Evolutionary conservation across 2,888 invertebrate genomes (phyloP).

Genomic region (Diogma glabrata): DNA sequence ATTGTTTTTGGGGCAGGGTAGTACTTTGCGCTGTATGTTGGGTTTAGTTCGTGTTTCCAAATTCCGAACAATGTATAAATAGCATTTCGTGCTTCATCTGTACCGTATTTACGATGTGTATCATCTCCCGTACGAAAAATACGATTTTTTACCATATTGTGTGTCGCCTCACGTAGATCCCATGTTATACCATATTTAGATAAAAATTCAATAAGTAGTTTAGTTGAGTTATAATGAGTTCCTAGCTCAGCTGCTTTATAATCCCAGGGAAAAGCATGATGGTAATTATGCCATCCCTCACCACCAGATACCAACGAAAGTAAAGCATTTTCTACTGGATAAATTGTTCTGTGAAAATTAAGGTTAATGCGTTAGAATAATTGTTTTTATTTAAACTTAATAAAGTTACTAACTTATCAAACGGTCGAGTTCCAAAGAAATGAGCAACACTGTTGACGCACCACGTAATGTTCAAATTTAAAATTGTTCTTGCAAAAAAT

Average conservation of each 20-base stretch:
- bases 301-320: conserved; percentile 61
- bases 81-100: conserved; percentile 24
- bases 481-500: conserved; percentile 45
- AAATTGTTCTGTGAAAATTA: conserved; percentile 45
- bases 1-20: conserved; percentile 15
- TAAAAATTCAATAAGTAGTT: conserved; percentile 51
- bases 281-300: conserved; percentile 86
- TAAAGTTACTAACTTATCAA: conserved; percentile 41
- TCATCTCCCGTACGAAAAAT: conserved; percentile 54
- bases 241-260: conserved; percentile 75
- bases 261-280: conserved; percentile 82
- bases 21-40: conserved; percentile 28
- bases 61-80: conserved; percentile 27
- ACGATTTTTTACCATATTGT: conserved; percentile 24
- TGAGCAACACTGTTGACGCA: conserved; percentile 63
- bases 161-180: conserved; percentile 35
- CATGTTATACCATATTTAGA: conserved; percentile 42
- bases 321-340: conserved; percentile 56
- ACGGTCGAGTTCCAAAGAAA: conserved; percentile 55
- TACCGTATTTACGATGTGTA: conserved; percentile 42
- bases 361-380: no score
- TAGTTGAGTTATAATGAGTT: conserved; percentile 46
- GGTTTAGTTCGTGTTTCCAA: conserved; percentile 36
- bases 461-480: conserved; percentile 57
- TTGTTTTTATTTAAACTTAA: not conserved